Conservation (phyloP, 92 coral and sea anemone species). For the Zoanthus sociatus region DNA sequence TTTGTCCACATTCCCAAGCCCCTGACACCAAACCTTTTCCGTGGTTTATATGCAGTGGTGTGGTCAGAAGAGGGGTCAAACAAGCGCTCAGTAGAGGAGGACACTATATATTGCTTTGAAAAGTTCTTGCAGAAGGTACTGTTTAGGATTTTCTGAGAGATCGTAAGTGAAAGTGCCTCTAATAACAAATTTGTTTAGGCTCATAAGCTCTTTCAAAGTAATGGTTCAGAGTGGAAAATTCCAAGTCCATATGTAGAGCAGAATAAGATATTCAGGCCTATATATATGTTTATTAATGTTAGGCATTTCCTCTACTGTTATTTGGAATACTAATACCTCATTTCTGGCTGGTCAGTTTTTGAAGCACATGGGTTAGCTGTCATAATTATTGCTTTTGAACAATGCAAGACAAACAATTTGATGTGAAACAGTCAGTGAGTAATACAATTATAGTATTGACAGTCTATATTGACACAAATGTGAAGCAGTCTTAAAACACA, state of each 20-base stretch:
- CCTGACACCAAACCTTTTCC: slow-evolving; percentile 46
- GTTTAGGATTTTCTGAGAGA: slow-evolving; percentile 5
- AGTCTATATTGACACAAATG: not conserved
- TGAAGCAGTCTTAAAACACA: not conserved
- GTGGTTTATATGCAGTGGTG: slow-evolving; percentile 47
- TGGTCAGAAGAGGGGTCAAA: slow-evolving; percentile 74
- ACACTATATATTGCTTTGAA: slow-evolving; percentile 63
- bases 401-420: not conserved
- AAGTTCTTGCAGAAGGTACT: slow-evolving; percentile 52
- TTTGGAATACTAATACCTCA: not conserved
- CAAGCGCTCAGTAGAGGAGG: slow-evolving; percentile 64
- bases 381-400: not conserved
- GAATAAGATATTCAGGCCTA: not conserved
- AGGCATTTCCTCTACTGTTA: not conserved
- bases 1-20: slow-evolving; percentile 44
- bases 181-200: not conserved
- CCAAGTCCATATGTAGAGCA: not conserved
- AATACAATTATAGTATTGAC: not conserved
- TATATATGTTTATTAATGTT: not conserved
- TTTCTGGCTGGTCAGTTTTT: not conserved
- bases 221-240: not conserved
- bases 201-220: not conserved
- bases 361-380: not conserved
- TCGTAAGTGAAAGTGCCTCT: not conserved
- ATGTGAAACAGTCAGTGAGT: not conserved